Evolutionary conservation across 2,113 vertebrate species (phyloP), one percentile per base, ranked within the genome.

Genomic region (Hippopotamus amphibius): DNA sequence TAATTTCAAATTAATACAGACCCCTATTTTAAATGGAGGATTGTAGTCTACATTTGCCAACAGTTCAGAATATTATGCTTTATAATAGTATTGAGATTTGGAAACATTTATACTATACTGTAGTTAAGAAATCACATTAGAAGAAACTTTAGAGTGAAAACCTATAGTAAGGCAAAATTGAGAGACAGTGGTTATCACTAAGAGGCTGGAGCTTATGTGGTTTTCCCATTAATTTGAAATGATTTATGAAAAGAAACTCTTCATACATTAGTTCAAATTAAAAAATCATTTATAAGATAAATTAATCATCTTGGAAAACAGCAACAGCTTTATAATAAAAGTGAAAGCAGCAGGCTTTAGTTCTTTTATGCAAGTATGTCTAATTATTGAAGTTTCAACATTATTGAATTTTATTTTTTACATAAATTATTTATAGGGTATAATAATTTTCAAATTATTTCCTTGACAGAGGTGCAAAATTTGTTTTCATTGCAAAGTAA

Each of bases 391-490:
- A 48, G 2, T 93, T 81, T 94, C 4, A 50, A 2, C 28, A 15
- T 77, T 65, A 53, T 16, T 37, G 4, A 24, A 68, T 61, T 92
- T 95, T 72, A 61, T 41, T 50, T 84, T 95, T 69, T n/a, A 41
- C 5, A 15, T 30, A 80, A 50, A 65, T 74, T 24, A 28, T 72
- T 82, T 89, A 53, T 71, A 86, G 33, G 2, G 26, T 82, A 24
- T 68, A 93, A 50, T 77, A 26, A 57, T 81, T 95, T 89, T 92
- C 46, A 66, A 24, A 85, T 95, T 79, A 53, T 96, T 92, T 94
- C 12, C 55, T 93, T 90, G 17, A 43, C 61, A 93, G 30, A 37
- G 2, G 4, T 76, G 3, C 24, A 89, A 61, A 82, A 53, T 92
- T 82, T 69, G 7, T 65, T 88, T 91, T 93, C 24, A 85, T 89